Percentiles rank a stretch among this genome's conserved stretches.
Evolutionary conservation across 2,113 vertebrate species (phyloP).

Genomic region (Onychostruthus taczanowskii): DNA sequence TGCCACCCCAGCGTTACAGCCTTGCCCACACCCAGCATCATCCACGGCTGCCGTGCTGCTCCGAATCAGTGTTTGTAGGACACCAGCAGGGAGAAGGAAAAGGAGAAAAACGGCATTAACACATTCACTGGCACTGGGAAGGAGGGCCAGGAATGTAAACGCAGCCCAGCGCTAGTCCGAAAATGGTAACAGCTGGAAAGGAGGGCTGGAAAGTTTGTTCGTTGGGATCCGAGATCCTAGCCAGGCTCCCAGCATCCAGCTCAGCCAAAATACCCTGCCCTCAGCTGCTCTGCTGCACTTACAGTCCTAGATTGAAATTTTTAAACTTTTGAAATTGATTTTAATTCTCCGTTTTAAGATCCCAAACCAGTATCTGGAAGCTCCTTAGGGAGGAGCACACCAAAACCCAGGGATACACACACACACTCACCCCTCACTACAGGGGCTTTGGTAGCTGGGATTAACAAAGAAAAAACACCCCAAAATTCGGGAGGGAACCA

Average conservation of each 20-base stretch:
- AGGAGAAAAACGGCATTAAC: not conserved
- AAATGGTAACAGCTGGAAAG: conserved; percentile 62
- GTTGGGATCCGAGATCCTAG: not conserved
- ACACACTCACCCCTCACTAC: fast-evolving
- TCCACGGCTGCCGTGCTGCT: not conserved
- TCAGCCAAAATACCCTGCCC: not conserved
- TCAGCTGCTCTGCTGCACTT: not conserved
- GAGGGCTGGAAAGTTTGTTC: conserved; percentile 32
- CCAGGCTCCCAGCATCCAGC: not conserved
- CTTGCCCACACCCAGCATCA: not conserved
- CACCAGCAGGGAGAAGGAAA: not conserved
- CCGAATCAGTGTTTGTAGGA: not conserved
- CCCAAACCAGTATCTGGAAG: not conserved
- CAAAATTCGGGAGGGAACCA: not conserved
- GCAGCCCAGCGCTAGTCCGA: conserved; percentile 10
- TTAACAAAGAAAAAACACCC: not conserved
- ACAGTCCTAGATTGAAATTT: not conserved
- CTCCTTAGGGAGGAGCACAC: not conserved
- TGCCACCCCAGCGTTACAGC: fast-evolving
- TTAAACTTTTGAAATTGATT: not conserved
- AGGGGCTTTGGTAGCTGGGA: not conserved
- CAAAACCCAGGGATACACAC: not conserved
- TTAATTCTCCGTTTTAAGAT: not conserved
- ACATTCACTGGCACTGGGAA: not conserved
- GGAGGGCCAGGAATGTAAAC: conserved; percentile 63